phyloP scores from a whole-genome alignment of 2,113 vertebrate genomes.

The Zosterops hypoxanthus region DNA sequence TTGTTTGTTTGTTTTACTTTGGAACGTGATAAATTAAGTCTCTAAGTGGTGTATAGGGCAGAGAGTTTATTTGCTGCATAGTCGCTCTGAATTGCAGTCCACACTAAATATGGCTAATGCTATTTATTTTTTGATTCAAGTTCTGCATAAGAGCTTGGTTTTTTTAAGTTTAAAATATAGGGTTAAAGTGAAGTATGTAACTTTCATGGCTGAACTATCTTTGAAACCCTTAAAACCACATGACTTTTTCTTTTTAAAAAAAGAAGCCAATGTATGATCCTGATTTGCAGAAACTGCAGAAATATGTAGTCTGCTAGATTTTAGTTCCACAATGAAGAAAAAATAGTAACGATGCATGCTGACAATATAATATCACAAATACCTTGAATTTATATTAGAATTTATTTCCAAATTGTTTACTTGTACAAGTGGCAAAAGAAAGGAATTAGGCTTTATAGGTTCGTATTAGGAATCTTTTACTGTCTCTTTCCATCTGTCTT shows the following conservation, averaged over 20 bases:
- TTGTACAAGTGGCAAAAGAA: neutral
- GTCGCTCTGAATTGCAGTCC: conserved; percentile 35
- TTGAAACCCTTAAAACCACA: neutral
- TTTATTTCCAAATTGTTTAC: conserved; percentile 2
- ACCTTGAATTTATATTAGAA: neutral
- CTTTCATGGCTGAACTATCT: neutral
- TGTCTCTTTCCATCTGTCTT: neutral
- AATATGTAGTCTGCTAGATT: neutral
- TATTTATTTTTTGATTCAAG: conserved; percentile 1
- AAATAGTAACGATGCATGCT: neutral
- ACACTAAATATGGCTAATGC: conserved; percentile 32
- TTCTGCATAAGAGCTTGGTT: neutral
- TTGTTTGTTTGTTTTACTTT: neutral
- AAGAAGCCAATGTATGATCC: neutral
- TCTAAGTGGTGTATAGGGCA: neutral
- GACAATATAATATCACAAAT: neutral
- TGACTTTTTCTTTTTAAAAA: neutral
- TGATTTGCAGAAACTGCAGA: neutral
- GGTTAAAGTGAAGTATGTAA: neutral
- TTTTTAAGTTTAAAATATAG: neutral
- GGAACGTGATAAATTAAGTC: neutral
- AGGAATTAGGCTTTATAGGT: neutral
- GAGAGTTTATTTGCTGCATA: neutral
- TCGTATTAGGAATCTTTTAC: neutral
- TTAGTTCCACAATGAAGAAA: neutral